Conservation (phyloP, 1,140 invertebrate genomes). For the Drosophila tsacasi region DNA sequence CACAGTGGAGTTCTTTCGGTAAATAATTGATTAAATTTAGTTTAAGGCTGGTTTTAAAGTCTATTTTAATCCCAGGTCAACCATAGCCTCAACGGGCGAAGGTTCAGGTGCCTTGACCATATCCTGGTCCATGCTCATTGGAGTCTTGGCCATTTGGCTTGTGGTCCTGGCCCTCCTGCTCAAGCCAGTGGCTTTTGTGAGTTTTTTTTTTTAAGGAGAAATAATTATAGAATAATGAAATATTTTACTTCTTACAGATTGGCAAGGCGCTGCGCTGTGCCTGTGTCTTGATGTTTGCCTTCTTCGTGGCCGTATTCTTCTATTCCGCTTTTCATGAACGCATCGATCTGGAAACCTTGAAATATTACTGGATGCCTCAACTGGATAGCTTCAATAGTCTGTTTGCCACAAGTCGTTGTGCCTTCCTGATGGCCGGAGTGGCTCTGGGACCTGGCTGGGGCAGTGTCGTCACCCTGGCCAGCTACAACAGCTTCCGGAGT, state of each 20-base stretch:
- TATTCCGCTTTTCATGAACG: constrained; percentile 57
- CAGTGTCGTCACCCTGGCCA: constrained; percentile 72
- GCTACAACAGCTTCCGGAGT: constrained; percentile 75
- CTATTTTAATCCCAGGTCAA: constrained; percentile 27
- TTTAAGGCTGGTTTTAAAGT: not conserved
- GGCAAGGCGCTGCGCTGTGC: constrained; percentile 72
- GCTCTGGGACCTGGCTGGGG: constrained; percentile 78
- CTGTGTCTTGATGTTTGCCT: constrained; percentile 68
- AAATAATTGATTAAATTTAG: not conserved
- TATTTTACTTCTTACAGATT: constrained; percentile 45
- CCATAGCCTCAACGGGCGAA: constrained; percentile 58
- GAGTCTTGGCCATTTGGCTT: constrained; percentile 65
- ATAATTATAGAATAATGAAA: not conserved
- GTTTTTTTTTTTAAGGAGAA: not conserved
- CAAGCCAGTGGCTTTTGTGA: constrained; percentile 66
- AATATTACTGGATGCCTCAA: constrained; percentile 53
- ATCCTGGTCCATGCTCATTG: constrained; percentile 66
- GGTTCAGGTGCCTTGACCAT: constrained; percentile 39
- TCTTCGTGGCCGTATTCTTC: constrained; percentile 67
- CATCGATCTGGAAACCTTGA: constrained; percentile 39
- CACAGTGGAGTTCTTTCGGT: constrained; percentile 78
- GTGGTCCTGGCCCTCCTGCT: constrained; percentile 55
- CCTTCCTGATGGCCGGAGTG: constrained; percentile 68
- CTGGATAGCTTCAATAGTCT: constrained; percentile 38
- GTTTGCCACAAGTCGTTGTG: constrained; percentile 33